Evolutionary conservation across 2,113 vertebrate species (phyloP).

Genomic region (Helogale parvula): DNA sequence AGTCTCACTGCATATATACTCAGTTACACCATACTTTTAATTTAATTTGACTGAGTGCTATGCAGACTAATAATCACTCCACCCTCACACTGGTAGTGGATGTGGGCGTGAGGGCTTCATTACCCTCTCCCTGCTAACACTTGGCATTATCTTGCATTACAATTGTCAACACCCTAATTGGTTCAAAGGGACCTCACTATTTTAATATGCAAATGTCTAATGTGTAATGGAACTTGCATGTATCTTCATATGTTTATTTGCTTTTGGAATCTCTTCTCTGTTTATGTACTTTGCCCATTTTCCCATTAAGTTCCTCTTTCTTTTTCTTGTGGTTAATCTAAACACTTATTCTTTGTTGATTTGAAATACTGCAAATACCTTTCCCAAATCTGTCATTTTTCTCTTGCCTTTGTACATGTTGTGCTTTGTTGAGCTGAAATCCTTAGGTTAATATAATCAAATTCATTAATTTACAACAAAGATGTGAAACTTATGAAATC

Average conservation of each 20-base stretch:
- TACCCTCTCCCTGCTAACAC: neutral
- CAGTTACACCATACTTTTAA: neutral
- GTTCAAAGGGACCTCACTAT: neutral
- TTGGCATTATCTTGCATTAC: neutral
- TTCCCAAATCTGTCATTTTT: neutral
- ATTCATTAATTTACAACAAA: neutral
- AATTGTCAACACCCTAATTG: too few relatives aligned
- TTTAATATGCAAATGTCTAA: neutral
- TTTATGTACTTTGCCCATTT: constrained; percentile 16
- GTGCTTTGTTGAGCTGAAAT: neutral
- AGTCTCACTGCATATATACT: neutral
- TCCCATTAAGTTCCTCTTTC: neutral
- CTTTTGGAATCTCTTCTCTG: neutral
- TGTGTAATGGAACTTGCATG: neutral
- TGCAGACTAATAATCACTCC: neutral
- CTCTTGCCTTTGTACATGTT: neutral
- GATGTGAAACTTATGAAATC: neutral
- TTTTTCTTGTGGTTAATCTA: neutral
- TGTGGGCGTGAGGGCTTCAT: neutral
- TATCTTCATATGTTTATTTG: neutral
- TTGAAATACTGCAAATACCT: neutral
- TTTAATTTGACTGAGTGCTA: neutral
- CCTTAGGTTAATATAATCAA: neutral
- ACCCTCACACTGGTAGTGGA: neutral
- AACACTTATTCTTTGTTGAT: neutral